These are phyloP conservation scores for Lycaon pictus DNA, from an alignment of 2,113 vertebrate species.

Conservation along the genomic window DNA sequence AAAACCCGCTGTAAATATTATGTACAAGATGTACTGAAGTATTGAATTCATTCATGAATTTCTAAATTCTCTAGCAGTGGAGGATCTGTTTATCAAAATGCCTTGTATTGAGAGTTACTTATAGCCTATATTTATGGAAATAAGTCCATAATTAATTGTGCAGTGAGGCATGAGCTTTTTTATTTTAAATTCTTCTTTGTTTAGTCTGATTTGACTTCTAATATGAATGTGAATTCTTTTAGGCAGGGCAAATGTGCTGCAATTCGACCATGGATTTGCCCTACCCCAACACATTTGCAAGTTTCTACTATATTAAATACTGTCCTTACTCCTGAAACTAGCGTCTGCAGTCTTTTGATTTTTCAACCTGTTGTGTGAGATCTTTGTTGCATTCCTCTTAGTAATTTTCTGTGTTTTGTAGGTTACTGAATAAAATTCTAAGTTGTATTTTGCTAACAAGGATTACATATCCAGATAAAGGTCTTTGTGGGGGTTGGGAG, in stretches of 20 bases:
- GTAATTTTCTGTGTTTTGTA: conserved; percentile 4
- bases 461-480: neutral
- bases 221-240: conserved; percentile 9
- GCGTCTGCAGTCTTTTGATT: neutral
- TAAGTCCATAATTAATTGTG: neutral
- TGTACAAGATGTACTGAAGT: neutral
- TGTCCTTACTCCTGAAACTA: neutral
- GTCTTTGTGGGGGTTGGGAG: neutral
- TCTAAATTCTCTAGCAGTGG: neutral
- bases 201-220: conserved; percentile 37
- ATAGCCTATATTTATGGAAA: neutral
- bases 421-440: neutral
- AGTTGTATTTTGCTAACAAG: neutral
- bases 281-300: neutral
- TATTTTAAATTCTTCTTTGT: neutral
- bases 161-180: neutral
- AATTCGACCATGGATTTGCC: neutral
- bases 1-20: neutral
- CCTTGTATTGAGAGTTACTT: neutral
- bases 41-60: neutral
- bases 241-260: neutral
- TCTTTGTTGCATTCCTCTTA: neutral
- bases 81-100: conserved; percentile 11
- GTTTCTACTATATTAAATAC: neutral
- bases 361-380: neutral